These are phyloP conservation scores for Agrilus planipennis DNA, from an alignment of 1,140 invertebrate genomes.

Conservation along the genomic window DNA sequence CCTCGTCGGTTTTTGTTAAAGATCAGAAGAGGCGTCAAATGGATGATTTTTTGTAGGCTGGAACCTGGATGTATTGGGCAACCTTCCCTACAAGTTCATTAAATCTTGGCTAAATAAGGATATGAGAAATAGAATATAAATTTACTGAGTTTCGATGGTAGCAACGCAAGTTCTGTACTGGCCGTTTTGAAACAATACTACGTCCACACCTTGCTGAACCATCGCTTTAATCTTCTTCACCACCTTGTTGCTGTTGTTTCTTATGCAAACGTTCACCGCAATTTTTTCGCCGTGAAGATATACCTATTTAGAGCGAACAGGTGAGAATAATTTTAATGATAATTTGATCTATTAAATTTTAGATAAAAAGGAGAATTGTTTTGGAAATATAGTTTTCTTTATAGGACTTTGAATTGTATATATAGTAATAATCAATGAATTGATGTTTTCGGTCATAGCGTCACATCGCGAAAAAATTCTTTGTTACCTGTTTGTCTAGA, in stretches of 20 bases:
- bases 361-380: no score
- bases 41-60: constrained; percentile 82
- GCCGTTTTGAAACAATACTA: constrained; percentile 97
- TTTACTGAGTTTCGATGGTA: constrained; percentile 83
- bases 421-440: no score
- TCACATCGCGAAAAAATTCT: no score
- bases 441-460: no score
- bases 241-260: constrained; percentile 96
- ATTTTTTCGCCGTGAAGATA: constrained; percentile 95
- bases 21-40: constrained; percentile 67
- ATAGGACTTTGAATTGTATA: no score
- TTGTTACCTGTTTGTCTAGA: constrained; percentile 88
- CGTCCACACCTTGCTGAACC: constrained; percentile 92
- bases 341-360: no score
- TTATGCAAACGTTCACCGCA: constrained; percentile 83
- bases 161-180: constrained; percentile 93
- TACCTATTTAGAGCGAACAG: constrained; percentile 43
- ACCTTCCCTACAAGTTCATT: constrained; percentile 55
- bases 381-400: no score
- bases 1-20: constrained; percentile 81
- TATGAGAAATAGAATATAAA: constrained; percentile 8
- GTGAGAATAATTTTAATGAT: neutral
- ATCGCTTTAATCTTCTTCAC: constrained; percentile 95
- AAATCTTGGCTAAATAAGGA: neutral
- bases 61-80: constrained; percentile 93